Conservation (phyloP, 2,113 vertebrate species). For the Oryzias woworae region DNA sequence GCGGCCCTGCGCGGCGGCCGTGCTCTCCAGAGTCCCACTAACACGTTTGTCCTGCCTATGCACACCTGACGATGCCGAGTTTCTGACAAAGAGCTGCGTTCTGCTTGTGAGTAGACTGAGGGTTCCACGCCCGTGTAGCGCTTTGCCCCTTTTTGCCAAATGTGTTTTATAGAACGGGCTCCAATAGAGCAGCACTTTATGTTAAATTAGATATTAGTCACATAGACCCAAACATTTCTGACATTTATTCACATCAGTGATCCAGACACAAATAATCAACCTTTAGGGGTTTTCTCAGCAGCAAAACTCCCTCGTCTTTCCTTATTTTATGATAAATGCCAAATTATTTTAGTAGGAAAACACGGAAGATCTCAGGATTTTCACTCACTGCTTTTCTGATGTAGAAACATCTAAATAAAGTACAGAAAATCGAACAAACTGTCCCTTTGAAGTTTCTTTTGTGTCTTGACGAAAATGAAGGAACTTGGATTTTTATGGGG, state of each 20-base stretch:
- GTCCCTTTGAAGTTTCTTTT: neutral
- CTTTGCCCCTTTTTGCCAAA: slow-evolving; percentile 76
- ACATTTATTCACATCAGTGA: too few relatives aligned
- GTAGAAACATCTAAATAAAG: slow-evolving; percentile 37
- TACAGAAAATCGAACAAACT: neutral
- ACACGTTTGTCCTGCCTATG: neutral
- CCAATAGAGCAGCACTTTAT: too few relatives aligned
- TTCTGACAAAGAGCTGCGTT: slow-evolving; percentile 66
- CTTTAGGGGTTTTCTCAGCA: slow-evolving; percentile 40
- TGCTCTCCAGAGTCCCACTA: too few relatives aligned
- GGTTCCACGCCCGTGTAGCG: slow-evolving; percentile 46
- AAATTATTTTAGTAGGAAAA: slow-evolving; percentile 57
- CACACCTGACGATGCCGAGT: neutral
- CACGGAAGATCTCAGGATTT: slow-evolving; percentile 12
- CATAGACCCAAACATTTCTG: too few relatives aligned
- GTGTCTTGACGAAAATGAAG: neutral
- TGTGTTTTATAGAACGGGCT: slow-evolving; percentile 32
- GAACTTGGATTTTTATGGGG: neutral
- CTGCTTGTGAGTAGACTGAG: slow-evolving; percentile 53
- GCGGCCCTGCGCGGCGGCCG: neutral
- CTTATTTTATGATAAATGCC: slow-evolving; percentile 62
- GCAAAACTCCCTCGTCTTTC: slow-evolving; percentile 62
- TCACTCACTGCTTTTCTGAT: slow-evolving; percentile 8
- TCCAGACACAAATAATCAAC: neutral
- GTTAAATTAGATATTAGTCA: too few relatives aligned